phyloP scores from a whole-genome alignment of 30 jellyfish, hydroid and myxozoan genomes.

The Mastigias papua region DNA sequence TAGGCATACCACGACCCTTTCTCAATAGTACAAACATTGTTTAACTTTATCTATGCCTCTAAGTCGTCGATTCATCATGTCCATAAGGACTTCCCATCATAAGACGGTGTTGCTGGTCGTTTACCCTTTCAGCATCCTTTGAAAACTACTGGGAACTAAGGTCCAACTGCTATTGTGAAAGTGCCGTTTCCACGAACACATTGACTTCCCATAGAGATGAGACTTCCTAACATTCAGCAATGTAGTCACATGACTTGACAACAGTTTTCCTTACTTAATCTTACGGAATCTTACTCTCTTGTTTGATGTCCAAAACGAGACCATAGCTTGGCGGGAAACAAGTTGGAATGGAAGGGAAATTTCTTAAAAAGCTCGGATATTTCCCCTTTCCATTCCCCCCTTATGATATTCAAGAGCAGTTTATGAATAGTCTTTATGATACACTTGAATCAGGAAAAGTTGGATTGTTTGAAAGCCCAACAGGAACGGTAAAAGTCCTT shows the following conservation, averaged over 20 bases:
- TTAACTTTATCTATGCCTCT: background rate
- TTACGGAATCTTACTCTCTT: background rate
- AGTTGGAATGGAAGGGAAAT: constrained; percentile 1
- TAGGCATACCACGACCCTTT: background rate
- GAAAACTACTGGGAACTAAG: background rate
- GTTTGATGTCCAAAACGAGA: background rate
- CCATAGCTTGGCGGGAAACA: constrained; percentile 39
- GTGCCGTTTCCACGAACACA: background rate
- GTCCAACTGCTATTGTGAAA: background rate
- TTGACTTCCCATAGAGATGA: no score
- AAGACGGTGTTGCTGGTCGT: background rate
- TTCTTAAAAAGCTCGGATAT: constrained; percentile 37
- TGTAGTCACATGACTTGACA: no score
- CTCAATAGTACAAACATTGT: background rate
- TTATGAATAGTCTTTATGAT: constrained; percentile 78
- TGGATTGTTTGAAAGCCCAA: constrained; percentile 98
- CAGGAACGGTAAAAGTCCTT: constrained; percentile 89
- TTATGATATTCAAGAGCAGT: constrained; percentile 87
- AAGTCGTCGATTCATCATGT: background rate
- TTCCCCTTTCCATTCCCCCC: constrained; percentile 96
- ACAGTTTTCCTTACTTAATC: no score
- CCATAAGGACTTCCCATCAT: background rate
- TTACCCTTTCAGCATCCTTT: background rate
- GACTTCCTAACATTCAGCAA: no score
- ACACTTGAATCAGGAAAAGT: constrained; percentile 81